Percentiles rank a stretch among this genome's conserved stretches.
Evolutionary conservation across 2,113 vertebrate genomes (phyloP).

Genomic region (Leptobrachium ailaonicum): DNA sequence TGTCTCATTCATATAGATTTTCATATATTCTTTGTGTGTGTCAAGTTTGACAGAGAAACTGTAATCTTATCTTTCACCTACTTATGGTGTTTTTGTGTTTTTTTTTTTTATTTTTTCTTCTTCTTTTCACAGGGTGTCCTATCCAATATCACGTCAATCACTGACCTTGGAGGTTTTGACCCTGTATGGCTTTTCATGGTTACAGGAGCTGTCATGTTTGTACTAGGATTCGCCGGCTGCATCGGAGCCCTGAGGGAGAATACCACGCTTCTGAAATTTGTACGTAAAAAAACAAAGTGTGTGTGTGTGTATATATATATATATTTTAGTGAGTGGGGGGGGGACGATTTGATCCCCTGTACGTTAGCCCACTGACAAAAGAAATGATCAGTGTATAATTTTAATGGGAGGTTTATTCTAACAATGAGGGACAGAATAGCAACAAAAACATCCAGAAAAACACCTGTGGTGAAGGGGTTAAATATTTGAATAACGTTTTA

Average conservation of each 20-base stretch:
- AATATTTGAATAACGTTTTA: no score
- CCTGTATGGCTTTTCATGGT: conserved; percentile 93
- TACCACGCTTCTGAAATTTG: conserved; percentile 88
- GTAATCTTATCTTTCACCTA: neutral
- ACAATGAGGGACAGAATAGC: no score
- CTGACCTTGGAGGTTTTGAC: conserved; percentile 87
- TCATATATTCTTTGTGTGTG: no score
- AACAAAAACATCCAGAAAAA: no score
- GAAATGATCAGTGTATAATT: no score
- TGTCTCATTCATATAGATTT: no score
- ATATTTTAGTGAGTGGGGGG: no score
- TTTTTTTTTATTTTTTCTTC: neutral
- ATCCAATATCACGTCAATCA: conserved; percentile 87
- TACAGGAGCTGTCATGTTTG: conserved; percentile 85
- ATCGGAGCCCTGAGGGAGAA: conserved; percentile 90
- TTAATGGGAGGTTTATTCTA: no score
- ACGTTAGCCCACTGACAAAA: no score
- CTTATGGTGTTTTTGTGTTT: neutral
- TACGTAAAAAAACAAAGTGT: conserved; percentile 62
- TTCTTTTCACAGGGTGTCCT: conserved; percentile 76
- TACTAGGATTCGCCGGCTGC: conserved; percentile 88
- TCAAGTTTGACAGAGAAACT: no score
- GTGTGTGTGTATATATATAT: neutral
- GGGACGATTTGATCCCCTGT: no score
- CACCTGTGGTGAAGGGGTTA: no score